Conservation (phyloP, 2,113 vertebrate species). For the Myotis brandtii region DNA sequence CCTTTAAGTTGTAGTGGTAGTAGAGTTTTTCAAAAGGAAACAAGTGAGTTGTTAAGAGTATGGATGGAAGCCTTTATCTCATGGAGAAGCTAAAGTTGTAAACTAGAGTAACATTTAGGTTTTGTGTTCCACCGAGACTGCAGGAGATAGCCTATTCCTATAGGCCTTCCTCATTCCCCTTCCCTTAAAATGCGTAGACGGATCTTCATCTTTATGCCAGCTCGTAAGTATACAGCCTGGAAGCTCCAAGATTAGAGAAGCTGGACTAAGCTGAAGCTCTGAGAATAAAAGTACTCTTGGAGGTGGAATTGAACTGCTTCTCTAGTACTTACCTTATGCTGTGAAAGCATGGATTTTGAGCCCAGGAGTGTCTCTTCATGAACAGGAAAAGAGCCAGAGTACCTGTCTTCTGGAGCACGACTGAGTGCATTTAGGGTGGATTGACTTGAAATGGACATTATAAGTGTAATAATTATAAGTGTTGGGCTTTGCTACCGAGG, state of each 20-base stretch:
- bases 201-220: neutral
- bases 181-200: neutral
- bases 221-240: neutral
- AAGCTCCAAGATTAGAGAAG: neutral
- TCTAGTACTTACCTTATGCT: neutral
- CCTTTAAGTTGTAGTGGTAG: neutral
- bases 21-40: neutral
- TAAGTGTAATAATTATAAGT: neutral
- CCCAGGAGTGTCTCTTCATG: neutral
- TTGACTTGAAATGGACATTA: neutral
- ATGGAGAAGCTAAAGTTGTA: constrained; percentile 1
- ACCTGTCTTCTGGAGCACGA: neutral
- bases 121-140: neutral
- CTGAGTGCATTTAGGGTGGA: neutral
- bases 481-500: constrained; percentile 8
- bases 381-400: neutral
- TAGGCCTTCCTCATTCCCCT: neutral
- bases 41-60: neutral
- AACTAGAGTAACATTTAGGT: neutral
- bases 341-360: neutral
- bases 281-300: neutral
- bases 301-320: neutral
- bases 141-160: neutral
- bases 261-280: neutral
- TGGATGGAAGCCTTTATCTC: neutral